Conservation (phyloP, 2,888 invertebrate species). For the Dione juno region DNA sequence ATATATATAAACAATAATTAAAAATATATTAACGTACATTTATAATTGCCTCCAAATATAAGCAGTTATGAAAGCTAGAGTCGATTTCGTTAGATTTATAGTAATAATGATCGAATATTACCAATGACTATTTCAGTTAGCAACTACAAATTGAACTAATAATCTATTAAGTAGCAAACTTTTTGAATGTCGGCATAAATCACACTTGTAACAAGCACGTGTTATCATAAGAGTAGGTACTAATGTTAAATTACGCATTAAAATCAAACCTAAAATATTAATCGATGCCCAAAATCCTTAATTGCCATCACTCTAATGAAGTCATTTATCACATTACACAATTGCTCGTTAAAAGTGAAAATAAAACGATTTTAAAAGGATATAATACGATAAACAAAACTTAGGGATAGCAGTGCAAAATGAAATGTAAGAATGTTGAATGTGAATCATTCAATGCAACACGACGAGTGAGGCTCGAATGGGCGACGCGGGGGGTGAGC, state of each 20-base stretch:
- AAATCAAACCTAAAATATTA: not conserved
- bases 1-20: too few species aligned
- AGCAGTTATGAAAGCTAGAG: too few species aligned
- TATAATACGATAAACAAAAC: slow-evolving; percentile 33
- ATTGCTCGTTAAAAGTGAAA: slow-evolving; percentile 60
- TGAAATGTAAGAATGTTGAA: slow-evolving; percentile 43
- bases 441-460: slow-evolving; percentile 43
- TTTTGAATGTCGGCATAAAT: slow-evolving; percentile 8
- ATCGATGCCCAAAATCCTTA: slow-evolving; percentile 21
- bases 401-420: slow-evolving; percentile 32
- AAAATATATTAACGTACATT: too few species aligned
- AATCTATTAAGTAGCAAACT: slow-evolving; percentile 7
- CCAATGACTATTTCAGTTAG: too few species aligned
- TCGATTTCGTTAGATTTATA: too few species aligned
- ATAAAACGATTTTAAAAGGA: slow-evolving; percentile 55
- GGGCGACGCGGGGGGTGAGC: slow-evolving; percentile 36
- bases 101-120: too few species aligned
- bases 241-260: slow-evolving; percentile 4
- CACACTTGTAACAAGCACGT: slow-evolving; percentile 16
- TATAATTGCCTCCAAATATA: too few species aligned
- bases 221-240: not conserved
- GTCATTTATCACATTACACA: slow-evolving; percentile 56
- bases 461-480: slow-evolving; percentile 43
- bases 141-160: too few species aligned
- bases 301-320: slow-evolving; percentile 34